Evolutionary conservation across 2,888 invertebrate genomes (phyloP).

Genomic region (Heliconius ethilla): DNA sequence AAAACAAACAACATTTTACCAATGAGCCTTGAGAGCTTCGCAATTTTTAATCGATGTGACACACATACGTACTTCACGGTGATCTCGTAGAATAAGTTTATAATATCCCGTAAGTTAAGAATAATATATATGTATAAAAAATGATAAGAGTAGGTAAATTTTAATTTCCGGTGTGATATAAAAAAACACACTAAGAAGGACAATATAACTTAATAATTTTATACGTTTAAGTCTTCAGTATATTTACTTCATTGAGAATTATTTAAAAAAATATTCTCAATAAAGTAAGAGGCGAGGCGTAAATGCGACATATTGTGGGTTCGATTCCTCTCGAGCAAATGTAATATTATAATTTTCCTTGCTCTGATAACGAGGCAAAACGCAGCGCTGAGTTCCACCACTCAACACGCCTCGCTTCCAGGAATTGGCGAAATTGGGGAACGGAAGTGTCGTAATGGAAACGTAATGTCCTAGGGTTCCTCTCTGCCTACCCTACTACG

Average conservation of each 20-base stretch:
- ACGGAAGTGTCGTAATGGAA: background rate
- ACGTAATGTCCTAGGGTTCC: background rate
- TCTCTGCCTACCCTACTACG: background rate
- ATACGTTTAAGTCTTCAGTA: background rate
- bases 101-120: background rate
- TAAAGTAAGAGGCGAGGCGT: too few species aligned
- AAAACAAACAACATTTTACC: constrained; percentile 13
- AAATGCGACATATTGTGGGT: too few species aligned
- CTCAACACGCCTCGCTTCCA: background rate
- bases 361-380: background rate
- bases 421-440: background rate
- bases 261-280: too few species aligned
- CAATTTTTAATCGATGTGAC: constrained; percentile 11
- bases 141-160: background rate
- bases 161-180: background rate
- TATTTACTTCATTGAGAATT: too few species aligned
- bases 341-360: too few species aligned
- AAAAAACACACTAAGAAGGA: background rate
- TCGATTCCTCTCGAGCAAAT: too few species aligned
- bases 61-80: background rate
- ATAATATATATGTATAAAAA: background rate
- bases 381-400: background rate
- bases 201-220: background rate
- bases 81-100: background rate
- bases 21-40: background rate